Base-by-base conservation (phyloP, 2,888 invertebrate genomes). In the Watsonalla binaria region DNA sequence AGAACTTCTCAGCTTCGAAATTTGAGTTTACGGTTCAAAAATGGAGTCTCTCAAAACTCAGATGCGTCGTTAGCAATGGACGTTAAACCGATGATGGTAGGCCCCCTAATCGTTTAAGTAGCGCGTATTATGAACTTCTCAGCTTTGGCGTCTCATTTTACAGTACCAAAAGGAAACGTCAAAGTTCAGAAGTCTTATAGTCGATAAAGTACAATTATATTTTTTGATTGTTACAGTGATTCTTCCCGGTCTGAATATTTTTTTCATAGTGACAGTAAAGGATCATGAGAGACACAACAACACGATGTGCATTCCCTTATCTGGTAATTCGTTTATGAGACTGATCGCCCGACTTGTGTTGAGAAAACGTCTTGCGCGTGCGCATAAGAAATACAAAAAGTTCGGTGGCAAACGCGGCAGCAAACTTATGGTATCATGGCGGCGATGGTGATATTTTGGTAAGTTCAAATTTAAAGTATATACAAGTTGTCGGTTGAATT, bases 291-390 rank as follows among this genome's bases (percentile, higher is more conserved):
- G 74, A 62, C 58, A 51, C 51, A 48, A 47, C 6, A 39, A 56
- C 58, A 79, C 75, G 69, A 86, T 89, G 86, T 89, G 88, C 76
- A 75, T 88, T 69, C 77, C 82, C 65, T 70, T 78, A 45, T 58
- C 70, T 53, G 75, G 68, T 63, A 70, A 70, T 58, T 57, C 63
- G 54, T 76, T 76, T 60, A 64, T 84, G 61, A 77, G 74, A 62
- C 51, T 83, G 66, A 56, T 86, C 57, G 68, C 78, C 59, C 74
- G 76, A 14, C 58, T 77, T 45, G 47, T 82, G 53, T 67, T 78
- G 56, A 77, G 74, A 65, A 82, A 76, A 58, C 72, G 66, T 54
- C 59, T 65, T 52, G 62, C 70, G 52, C 68, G 65, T 4, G 57
- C 72, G 42, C 72, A 71, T 59, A 80, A 74, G 59, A 84, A 85